phyloP scores from a whole-genome alignment of 2,888 invertebrate genomes.

The Dolichopus griseipennis region DNA sequence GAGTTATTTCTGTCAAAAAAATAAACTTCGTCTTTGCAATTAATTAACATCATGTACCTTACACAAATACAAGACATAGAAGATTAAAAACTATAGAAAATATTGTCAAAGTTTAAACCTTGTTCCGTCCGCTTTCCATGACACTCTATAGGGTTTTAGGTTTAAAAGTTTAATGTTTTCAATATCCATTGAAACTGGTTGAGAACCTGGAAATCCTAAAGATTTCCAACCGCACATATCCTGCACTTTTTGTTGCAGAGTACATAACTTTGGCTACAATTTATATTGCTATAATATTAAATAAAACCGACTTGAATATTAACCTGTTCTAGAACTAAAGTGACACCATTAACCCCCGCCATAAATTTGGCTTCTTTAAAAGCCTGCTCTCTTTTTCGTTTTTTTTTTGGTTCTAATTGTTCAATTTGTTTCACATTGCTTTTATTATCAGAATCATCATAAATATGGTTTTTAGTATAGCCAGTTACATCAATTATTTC shows the following conservation, averaged over 20 bases:
- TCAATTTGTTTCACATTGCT: constrained; percentile 19
- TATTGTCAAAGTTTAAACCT: constrained; percentile 48
- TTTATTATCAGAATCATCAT: constrained; percentile 19
- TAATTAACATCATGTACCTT: constrained; percentile 92
- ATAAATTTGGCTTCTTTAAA: constrained; percentile 69
- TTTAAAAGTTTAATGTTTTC: constrained; percentile 67
- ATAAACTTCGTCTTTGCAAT: constrained; percentile 74
- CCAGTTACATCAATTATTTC: constrained; percentile 11
- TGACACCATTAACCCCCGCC: constrained; percentile 75
- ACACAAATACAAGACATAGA: constrained; percentile 14
- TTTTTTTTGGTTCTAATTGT: constrained; percentile 34
- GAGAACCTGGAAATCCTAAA: constrained; percentile 88
- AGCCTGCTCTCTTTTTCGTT: constrained; percentile 46
- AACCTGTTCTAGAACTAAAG: constrained; percentile 55
- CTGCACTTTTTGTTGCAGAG: constrained; percentile 67
- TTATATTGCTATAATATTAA: neutral
- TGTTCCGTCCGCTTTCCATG: constrained; percentile 99
- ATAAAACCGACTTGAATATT: constrained; percentile 11
- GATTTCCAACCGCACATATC: constrained; percentile 70
- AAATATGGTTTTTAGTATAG: neutral
- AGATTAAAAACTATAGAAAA: constrained; percentile 7
- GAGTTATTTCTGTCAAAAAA: constrained; percentile 94
- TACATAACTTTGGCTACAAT: constrained; percentile 44
- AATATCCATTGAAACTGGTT: constrained; percentile 93
- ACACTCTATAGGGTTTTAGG: constrained; percentile 83